Evolutionary conservation across 2,113 vertebrate species (phyloP), one percentile per base, ranked within the genome.

Genomic region (Notothenia coriiceps): DNA sequence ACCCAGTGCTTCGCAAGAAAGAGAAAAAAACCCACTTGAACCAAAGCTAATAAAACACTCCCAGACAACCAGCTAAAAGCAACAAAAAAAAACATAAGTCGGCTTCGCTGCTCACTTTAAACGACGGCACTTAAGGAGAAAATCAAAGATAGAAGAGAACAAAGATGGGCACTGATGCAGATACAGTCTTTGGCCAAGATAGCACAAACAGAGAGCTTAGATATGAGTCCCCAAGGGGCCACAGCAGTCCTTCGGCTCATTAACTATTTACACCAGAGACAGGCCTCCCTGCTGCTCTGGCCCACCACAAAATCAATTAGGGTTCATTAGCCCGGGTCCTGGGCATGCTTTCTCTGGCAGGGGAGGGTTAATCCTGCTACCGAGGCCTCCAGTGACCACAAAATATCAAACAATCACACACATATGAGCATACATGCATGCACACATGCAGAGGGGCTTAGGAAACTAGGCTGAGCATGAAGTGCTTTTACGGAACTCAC

Each of bases 181-280:
- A 90, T 90, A 82, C 59, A 82, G 88, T 89, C 88, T 90, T 71
- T 79, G 81, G 87, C 83, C 81, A 43, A 54, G 79, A 85, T 84
- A 92, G 79, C 80, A 89, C 91, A 92, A 90, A 93, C 90, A 94
- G 82, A 91, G 81, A 84, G 89, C 79, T 85, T 82, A 74, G 88
- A 93, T 93, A 92, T 68, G 87, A 73, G 89, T 90, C 91, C 88
- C 89, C 74, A 84, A 87, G 90, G 91, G 90, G 89, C 86, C 89
- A 87, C 89, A 93, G 89, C 89, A 86, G 89, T 90, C 89, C 88
- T 89, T 78, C 94, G 96, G 95, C 96, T 99, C 97, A 98, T 99
- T 97, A 98, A 99, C 95, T 98, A 98, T 99, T 98, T 97, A 98
- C 96, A 96, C 93, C 94, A 95, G 96, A 97, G 95, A 97, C 93